These are phyloP conservation scores for Eira barbara DNA, from an alignment of 2,113 vertebrate genomes.

Conservation along the genomic window DNA sequence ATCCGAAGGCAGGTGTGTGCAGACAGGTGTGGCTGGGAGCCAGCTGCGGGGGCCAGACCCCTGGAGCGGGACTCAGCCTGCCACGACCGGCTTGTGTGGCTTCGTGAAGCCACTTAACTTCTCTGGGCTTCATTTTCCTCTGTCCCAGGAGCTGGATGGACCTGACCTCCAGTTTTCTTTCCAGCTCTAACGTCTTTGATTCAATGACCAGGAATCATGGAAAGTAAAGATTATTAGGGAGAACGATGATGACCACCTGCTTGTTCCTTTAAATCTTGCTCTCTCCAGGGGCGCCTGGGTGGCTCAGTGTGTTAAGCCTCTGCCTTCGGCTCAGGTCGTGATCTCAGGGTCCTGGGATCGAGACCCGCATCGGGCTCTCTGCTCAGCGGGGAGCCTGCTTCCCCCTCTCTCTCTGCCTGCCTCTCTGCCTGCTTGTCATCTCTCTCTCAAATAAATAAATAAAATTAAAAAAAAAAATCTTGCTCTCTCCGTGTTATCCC, in stretches of 20 bases:
- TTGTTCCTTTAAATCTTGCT: neutral
- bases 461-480: too few relatives aligned
- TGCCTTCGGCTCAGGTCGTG: too few relatives aligned
- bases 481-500: neutral
- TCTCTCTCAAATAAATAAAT: too few relatives aligned
- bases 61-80: neutral
- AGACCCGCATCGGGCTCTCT: too few relatives aligned
- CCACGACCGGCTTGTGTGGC: rapidly evolving
- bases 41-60: rapidly evolving
- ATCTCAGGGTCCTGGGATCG: too few relatives aligned
- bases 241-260: too few relatives aligned
- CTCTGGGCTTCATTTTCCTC: neutral
- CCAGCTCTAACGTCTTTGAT: neutral
- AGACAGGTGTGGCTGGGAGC: neutral
- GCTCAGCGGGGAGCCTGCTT: too few relatives aligned
- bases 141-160: neutral
- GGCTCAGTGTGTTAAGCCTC: too few relatives aligned
- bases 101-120: neutral
- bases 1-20: neutral
- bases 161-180: neutral
- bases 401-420: too few relatives aligned
- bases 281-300: too few relatives aligned
- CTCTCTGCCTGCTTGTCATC: too few relatives aligned
- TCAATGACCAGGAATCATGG: neutral
- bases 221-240: neutral